Evolutionary conservation across 2,888 invertebrate species (phyloP).

Genomic region (Tinea trinotella): DNA sequence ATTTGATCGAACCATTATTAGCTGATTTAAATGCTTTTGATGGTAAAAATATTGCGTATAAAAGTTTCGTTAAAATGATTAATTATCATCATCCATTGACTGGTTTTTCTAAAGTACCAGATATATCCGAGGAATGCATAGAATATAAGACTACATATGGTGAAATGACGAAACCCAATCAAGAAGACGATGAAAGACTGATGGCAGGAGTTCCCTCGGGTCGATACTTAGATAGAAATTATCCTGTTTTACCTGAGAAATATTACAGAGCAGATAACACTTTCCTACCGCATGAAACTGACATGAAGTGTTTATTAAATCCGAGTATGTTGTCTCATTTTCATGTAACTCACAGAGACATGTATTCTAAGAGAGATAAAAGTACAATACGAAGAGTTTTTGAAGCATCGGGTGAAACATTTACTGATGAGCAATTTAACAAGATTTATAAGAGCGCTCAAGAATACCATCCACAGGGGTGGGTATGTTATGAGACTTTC

Average conservation of each 20-base stretch:
- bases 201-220: conserved; percentile 57
- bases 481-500: conserved; percentile 71
- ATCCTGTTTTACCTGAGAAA: conserved; percentile 41
- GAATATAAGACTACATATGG: conserved; percentile 51
- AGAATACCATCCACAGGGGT: conserved; percentile 58
- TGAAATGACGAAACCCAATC: conserved; percentile 50
- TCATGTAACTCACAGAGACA: conserved; percentile 49
- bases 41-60: conserved; percentile 57
- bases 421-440: conserved; percentile 60
- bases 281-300: conserved; percentile 49
- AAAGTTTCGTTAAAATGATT: conserved; percentile 59
- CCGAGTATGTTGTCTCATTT: conserved; percentile 47
- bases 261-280: conserved; percentile 38
- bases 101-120: conserved; percentile 49
- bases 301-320: conserved; percentile 39
- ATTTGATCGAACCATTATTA: conserved; percentile 59
- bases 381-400: conserved; percentile 53
- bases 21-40: conserved; percentile 56
- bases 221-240: conserved; percentile 53
- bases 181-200: conserved; percentile 31
- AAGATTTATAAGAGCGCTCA: conserved; percentile 64
- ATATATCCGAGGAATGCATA: conserved; percentile 40
- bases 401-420: conserved; percentile 60
- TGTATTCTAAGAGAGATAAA: conserved; percentile 49
- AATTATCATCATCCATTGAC: conserved; percentile 54